phyloP scores from a whole-genome alignment of 1,140 invertebrate genomes.

The Zeugodacus cucurbitae region DNA sequence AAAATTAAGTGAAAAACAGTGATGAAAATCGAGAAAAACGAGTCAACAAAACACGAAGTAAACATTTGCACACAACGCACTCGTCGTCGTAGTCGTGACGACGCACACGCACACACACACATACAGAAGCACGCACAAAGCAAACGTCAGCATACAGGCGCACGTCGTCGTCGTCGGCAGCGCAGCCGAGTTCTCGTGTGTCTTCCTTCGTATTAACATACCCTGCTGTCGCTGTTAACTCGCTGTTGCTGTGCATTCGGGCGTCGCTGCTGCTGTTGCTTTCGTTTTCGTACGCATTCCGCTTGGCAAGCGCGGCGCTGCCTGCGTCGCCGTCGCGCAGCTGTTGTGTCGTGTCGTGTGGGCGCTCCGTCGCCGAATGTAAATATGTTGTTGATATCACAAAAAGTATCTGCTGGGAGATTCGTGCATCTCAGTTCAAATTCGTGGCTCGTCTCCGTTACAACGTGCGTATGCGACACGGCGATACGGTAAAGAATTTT shows the following conservation, averaged over 20 bases:
- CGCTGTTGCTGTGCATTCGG: not conserved
- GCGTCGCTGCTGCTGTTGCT: not conserved
- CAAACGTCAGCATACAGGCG: not conserved
- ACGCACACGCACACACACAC: not conserved
- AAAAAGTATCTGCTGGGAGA: conserved; percentile 34
- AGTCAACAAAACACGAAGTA: not conserved
- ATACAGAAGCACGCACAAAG: not conserved
- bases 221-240: not conserved
- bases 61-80: not conserved
- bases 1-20: not conserved
- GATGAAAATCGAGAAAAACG: conserved; percentile 2
- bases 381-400: not conserved
- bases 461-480: conserved; percentile 3
- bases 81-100: not conserved
- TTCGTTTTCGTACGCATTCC: not conserved
- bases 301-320: not conserved
- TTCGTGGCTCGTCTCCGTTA: conserved; percentile 31
- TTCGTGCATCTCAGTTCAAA: conserved; percentile 27
- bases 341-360: conserved; percentile 5
- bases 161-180: not conserved
- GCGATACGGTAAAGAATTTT: not conserved
- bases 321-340: not conserved
- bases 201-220: not conserved
- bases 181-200: not conserved
- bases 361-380: not conserved